Percentiles rank a stretch among this genome's conserved stretches.
phyloP scores from a whole-genome alignment of 2,797 vertebrate genomes.

The Channa striata region DNA sequence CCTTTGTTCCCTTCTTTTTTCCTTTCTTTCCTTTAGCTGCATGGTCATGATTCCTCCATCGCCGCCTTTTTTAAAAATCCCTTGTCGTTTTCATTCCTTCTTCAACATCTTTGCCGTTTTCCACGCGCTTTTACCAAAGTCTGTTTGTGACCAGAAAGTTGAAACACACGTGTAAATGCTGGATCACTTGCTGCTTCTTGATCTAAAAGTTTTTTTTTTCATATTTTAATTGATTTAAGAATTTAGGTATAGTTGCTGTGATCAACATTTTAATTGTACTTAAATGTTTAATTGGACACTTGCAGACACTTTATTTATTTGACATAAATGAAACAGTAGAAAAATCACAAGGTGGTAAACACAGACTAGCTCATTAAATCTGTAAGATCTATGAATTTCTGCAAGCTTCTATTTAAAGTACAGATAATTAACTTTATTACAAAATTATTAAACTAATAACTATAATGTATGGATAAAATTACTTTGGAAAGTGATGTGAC shows the following conservation, averaged over 20 bases:
- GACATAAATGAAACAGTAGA: no score
- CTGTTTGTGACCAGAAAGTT: not conserved
- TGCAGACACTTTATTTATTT: not conserved
- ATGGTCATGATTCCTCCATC: conserved; percentile 18
- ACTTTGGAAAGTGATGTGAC: no score
- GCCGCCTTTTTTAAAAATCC: not conserved
- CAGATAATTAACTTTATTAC: not conserved
- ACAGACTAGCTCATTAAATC: no score
- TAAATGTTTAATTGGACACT: not conserved
- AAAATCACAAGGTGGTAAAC: no score
- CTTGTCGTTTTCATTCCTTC: not conserved
- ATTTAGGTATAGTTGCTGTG: not conserved
- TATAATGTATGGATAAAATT: not conserved
- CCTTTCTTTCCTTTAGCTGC: conserved; percentile 14
- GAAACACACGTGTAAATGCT: not conserved
- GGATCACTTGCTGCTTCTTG: conserved; percentile 3
- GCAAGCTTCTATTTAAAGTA: no score
- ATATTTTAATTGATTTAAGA: no score
- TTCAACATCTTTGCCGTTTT: not conserved
- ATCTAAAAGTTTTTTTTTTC: no score
- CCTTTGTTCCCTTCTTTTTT: not conserved
- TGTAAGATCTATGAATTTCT: no score
- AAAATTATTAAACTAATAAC: not conserved
- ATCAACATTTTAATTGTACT: not conserved
- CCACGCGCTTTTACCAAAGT: not conserved